Evolutionary conservation across 1,140 invertebrate genomes (phyloP).

Genomic region (Drosophila rhopaloa): DNA sequence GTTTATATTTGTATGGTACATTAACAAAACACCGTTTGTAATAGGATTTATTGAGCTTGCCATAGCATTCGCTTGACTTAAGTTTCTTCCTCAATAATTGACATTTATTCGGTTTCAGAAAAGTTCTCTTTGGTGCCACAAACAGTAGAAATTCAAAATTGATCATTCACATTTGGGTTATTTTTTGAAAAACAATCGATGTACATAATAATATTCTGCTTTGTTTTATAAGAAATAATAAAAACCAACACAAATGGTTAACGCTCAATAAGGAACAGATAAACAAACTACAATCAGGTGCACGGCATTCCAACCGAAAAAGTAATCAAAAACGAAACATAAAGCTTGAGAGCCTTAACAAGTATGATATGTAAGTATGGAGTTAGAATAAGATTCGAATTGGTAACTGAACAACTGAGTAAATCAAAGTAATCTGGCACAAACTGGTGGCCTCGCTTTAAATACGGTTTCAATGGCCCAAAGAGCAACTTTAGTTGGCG

Average conservation of each 20-base stretch:
- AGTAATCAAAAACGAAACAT: conserved; percentile 8
- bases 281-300: conserved; percentile 67
- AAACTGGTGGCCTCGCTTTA: conserved; percentile 41
- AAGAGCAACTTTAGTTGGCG: conserved; percentile 81
- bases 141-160: conserved; percentile 84
- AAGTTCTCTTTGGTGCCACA: conserved; percentile 88
- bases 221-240: conserved; percentile 49
- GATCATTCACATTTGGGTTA: conserved; percentile 52
- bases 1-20: conserved; percentile 53
- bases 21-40: conserved; percentile 55
- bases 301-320: conserved; percentile 70
- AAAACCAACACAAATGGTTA: conserved; percentile 36
- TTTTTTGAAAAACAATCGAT: conserved; percentile 49
- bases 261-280: conserved; percentile 36
- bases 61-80: conserved; percentile 50
- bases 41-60: conserved; percentile 53
- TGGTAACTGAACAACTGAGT: conserved; percentile 32
- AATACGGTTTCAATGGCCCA: conserved; percentile 77
- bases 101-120: conserved; percentile 86
- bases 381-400: conserved; percentile 27
- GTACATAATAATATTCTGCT: conserved; percentile 73
- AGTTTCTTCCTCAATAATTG: conserved; percentile 50
- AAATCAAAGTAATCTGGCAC: conserved; percentile 41
- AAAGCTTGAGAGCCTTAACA: conserved; percentile 26
- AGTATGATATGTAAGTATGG: conserved; percentile 13